Conservation (phyloP, 2,888 invertebrate species). For the Teleiodes luculella region DNA sequence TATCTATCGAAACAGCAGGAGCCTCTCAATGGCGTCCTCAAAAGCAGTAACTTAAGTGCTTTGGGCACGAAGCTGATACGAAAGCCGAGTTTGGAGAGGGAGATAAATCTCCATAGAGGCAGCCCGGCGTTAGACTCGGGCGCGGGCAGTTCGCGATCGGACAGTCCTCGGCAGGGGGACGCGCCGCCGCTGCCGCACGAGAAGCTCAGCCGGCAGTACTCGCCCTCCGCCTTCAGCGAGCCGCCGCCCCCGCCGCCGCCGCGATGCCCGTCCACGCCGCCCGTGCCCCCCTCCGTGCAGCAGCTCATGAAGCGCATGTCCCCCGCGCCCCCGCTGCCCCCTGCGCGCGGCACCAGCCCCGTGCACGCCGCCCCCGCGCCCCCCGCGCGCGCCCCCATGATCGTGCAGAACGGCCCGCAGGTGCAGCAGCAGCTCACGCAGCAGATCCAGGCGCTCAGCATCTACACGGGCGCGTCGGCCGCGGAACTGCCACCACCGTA, state of each 20-base stretch:
- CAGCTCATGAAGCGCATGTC: conserved; percentile 81
- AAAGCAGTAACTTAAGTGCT: conserved; percentile 77
- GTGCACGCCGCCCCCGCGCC: conserved; percentile 80
- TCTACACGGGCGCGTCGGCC: conserved; percentile 81
- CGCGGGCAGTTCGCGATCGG: conserved; percentile 92
- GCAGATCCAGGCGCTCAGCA: conserved; percentile 91
- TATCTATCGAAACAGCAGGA: conserved; percentile 82
- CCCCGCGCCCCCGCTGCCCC: conserved; percentile 80
- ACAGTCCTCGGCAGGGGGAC: conserved; percentile 88
- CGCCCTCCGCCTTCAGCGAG: conserved; percentile 80
- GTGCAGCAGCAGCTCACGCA: conserved; percentile 92
- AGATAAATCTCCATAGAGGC: conserved; percentile 85
- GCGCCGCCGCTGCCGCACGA: conserved; percentile 80
- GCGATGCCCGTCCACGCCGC: conserved; percentile 83
- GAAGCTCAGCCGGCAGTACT: conserved; percentile 83
- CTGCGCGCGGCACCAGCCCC: conserved; percentile 86
- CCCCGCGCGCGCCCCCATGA: conserved; percentile 85
- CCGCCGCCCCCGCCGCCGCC: conserved; percentile 88
- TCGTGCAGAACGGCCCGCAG: conserved; percentile 88
- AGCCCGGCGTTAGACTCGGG: conserved; percentile 93
- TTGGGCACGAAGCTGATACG: conserved; percentile 87
- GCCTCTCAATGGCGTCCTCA: conserved; percentile 73
- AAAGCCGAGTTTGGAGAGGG: conserved; percentile 93
- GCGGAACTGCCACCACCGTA: conserved; percentile 85
- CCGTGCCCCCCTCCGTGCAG: conserved; percentile 81